phyloP scores from a whole-genome alignment of 2,113 vertebrate species.

The Boleophthalmus pectinirostris region DNA sequence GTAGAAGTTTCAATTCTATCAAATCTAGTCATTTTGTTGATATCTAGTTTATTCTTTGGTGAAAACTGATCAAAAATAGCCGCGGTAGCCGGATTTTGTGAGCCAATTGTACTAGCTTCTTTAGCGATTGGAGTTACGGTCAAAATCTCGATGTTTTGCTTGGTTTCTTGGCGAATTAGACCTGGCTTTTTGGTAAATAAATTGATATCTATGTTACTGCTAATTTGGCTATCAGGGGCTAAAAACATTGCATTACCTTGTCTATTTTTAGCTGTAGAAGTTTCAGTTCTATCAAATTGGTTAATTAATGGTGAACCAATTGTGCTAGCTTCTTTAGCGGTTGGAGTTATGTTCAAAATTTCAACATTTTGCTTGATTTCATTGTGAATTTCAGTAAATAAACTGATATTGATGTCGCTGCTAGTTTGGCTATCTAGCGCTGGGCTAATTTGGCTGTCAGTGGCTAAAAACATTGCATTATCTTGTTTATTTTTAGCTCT shows the following conservation, averaged over 20 bases:
- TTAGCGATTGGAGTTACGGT: not conserved
- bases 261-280: conserved; percentile 7
- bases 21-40: too few relatives aligned
- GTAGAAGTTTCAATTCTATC: conserved; percentile 4
- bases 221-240: conserved; percentile 11
- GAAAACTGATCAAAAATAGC: too few relatives aligned
- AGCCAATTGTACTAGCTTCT: not conserved
- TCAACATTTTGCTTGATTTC: not conserved
- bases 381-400: too few relatives aligned
- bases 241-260: not conserved
- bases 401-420: too few relatives aligned
- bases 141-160: not conserved
- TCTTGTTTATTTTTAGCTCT: too few relatives aligned
- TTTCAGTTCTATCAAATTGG: too few relatives aligned
- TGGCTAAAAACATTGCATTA: too few relatives aligned
- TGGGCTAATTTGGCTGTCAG: too few relatives aligned
- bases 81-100: conserved; percentile 16
- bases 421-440: too few relatives aligned
- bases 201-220: too few relatives aligned
- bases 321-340: not conserved
- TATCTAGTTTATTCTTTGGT: too few relatives aligned
- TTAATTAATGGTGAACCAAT: too few relatives aligned
- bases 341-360: not conserved
- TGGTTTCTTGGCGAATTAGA: not conserved
- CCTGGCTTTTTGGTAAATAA: not conserved